Percentiles rank a stretch among this genome's conserved stretches.
Evolutionary conservation across 1,140 invertebrate genomes (phyloP).

Genomic region (Asbolus verrucosus): DNA sequence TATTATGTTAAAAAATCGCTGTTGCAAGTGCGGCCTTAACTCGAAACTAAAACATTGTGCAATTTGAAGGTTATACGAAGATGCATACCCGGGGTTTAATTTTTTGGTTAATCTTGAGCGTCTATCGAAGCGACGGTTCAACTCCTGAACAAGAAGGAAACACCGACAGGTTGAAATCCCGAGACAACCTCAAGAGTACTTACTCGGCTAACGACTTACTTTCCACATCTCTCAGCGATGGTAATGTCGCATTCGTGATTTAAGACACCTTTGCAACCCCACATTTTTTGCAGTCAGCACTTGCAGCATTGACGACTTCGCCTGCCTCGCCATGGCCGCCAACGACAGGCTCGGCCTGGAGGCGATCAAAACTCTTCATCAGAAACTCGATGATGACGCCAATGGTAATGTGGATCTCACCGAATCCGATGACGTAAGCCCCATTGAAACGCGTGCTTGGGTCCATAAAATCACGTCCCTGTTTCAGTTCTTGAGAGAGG

Average conservation of each 20-base stretch:
- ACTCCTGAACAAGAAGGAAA: slow-evolving; percentile 8
- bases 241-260: not conserved
- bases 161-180: not conserved
- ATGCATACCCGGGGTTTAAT: slow-evolving; percentile 53
- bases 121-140: slow-evolving; percentile 38
- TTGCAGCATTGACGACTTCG: slow-evolving; percentile 75
- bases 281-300: slow-evolving; percentile 62
- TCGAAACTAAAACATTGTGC: slow-evolving; percentile 29
- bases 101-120: slow-evolving; percentile 58
- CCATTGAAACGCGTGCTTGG: no score
- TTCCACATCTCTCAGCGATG: slow-evolving; percentile 48
- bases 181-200: slow-evolving; percentile 41
- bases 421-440: slow-evolving; percentile 93
- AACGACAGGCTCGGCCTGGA: slow-evolving; percentile 88
- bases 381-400: slow-evolving; percentile 92
- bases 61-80: slow-evolving; percentile 34
- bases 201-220: slow-evolving; percentile 44
- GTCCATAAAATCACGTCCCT: no score
- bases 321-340: slow-evolving; percentile 77
- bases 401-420: slow-evolving; percentile 94
- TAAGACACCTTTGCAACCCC: no score
- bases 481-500: slow-evolving; percentile 89
- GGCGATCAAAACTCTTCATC: slow-evolving; percentile 88
- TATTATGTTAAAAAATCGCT: slow-evolving; percentile 55
- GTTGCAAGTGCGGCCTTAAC: slow-evolving; percentile 23